A percentile compares a stretch with the other conserved stretches of the same genome.
Evolutionary conservation across 1,140 invertebrate species (phyloP).

Genomic region (Diorhabda carinulata): DNA sequence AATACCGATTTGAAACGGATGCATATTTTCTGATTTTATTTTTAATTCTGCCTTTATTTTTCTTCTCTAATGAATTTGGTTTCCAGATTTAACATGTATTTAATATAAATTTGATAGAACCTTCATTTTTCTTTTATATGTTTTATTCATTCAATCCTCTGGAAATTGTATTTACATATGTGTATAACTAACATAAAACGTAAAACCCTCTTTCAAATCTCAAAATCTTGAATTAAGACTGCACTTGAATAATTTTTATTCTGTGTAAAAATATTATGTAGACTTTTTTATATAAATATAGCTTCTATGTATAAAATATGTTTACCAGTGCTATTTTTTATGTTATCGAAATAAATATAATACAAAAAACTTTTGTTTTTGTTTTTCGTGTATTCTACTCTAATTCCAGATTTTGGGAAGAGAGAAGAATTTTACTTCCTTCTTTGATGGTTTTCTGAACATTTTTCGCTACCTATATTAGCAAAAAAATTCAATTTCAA

Average conservation of each 20-base stretch:
- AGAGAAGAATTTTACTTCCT: too few relatives aligned
- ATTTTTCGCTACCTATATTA: too few relatives aligned
- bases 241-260: conserved; percentile 23
- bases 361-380: too few relatives aligned
- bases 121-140: neutral
- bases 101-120: neutral
- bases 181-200: neutral
- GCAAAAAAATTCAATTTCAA: too few relatives aligned
- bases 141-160: neutral
- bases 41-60: neutral
- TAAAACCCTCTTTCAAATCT: conserved; percentile 23
- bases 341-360: neutral
- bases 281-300: conserved; percentile 11
- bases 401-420: too few relatives aligned
- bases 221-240: conserved; percentile 38
- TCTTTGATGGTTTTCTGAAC: too few relatives aligned
- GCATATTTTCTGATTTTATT: neutral
- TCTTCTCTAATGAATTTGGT: neutral
- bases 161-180: neutral
- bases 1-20: neutral
- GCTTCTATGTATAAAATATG: conserved; percentile 12
- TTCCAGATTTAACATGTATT: neutral
- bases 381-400: too few relatives aligned
- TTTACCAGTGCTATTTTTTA: conserved; percentile 15
- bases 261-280: conserved; percentile 10